phyloP scores from a whole-genome alignment of 2,113 vertebrate species.

The Brachypodius melanocephalos region DNA sequence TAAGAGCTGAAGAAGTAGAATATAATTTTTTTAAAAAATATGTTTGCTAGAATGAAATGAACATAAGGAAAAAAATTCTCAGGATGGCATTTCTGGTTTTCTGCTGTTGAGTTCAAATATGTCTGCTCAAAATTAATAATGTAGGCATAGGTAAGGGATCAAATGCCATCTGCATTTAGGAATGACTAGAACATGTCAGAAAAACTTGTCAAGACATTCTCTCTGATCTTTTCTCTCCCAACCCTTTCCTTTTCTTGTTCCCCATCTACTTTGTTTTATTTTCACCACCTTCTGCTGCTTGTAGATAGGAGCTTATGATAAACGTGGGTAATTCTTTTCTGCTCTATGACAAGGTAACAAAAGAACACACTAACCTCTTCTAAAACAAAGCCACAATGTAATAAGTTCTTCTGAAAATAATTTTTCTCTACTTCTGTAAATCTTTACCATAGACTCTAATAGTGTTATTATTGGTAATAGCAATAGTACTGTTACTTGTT shows the following conservation, averaged over 20 bases:
- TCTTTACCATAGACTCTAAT: background rate
- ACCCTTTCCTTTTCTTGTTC: background rate
- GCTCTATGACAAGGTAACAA: background rate
- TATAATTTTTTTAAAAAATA: background rate
- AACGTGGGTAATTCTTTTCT: background rate
- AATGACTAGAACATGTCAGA: background rate
- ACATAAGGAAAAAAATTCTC: background rate
- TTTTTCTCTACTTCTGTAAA: background rate
- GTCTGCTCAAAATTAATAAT: background rate
- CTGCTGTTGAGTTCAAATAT: background rate
- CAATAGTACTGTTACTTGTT: background rate
- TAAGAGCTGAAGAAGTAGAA: background rate
- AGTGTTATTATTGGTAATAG: background rate
- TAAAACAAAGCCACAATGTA: background rate
- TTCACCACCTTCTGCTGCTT: background rate
- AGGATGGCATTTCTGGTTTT: background rate
- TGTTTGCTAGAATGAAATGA: background rate
- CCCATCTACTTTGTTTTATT: background rate
- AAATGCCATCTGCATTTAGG: background rate
- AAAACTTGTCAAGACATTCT: background rate
- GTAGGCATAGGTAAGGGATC: background rate
- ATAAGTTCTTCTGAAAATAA: background rate
- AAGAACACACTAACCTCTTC: background rate
- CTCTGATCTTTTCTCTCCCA: background rate
- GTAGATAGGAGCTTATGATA: background rate